phyloP scores from a whole-genome alignment of 2,113 vertebrate species.

The Thymallus thymallus region DNA sequence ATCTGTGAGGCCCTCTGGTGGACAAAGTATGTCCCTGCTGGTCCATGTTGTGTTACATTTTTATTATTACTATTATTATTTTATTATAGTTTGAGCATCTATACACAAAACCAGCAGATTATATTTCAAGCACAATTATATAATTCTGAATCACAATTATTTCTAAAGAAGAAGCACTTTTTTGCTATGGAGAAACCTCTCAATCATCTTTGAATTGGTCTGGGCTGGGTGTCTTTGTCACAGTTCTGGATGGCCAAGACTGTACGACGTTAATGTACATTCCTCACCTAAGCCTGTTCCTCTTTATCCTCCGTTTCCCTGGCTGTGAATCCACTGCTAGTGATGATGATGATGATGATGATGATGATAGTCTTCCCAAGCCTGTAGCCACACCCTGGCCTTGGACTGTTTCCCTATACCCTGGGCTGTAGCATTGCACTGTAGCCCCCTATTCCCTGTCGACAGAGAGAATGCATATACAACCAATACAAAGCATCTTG shows the following conservation, averaged over 20 bases:
- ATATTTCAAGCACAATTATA: no score
- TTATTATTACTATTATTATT: neutral
- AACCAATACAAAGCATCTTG: neutral
- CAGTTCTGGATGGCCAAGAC: slow-evolving; percentile 30
- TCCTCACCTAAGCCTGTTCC: slow-evolving; percentile 7
- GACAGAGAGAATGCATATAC: neutral
- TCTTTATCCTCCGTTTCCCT: slow-evolving; percentile 18
- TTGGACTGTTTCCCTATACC: slow-evolving; percentile 30
- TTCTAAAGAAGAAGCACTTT: no score
- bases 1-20: neutral
- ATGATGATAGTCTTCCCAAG: no score
- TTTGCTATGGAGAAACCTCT: no score
- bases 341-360: neutral
- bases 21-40: neutral
- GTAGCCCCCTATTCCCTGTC: neutral
- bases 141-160: no score
- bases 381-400: neutral
- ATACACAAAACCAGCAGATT: no score
- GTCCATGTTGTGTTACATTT: neutral
- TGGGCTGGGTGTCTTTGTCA: slow-evolving; percentile 35
- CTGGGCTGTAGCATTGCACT: slow-evolving; percentile 19
- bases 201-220: neutral
- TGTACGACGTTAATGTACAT: neutral
- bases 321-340: slow-evolving; percentile 1
- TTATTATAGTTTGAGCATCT: no score